Conservation (phyloP, 2,113 vertebrate genomes). For the Pontoporia blainvillei region DNA sequence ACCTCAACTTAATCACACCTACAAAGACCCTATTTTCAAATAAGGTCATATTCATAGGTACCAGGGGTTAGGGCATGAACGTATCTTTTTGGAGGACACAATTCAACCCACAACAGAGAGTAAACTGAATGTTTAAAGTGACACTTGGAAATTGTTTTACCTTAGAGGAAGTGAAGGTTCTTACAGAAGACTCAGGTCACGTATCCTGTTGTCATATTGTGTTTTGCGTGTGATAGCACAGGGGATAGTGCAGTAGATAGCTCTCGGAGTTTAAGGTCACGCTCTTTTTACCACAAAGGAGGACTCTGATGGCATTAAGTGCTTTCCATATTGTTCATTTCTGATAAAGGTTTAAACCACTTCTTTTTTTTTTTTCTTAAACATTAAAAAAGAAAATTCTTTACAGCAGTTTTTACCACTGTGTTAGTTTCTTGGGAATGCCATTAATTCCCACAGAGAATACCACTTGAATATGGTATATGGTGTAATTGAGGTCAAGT, state of each 20-base stretch:
- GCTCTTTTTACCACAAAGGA: background rate
- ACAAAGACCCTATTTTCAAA: background rate
- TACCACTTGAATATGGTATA: background rate
- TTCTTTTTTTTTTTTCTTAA: background rate
- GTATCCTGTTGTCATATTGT: background rate
- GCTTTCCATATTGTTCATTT: background rate
- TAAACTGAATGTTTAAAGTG: background rate
- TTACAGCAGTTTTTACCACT: background rate
- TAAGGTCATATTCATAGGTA: background rate
- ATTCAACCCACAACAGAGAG: background rate
- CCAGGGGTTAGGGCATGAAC: background rate
- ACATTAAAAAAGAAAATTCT: background rate
- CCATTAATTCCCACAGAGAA: background rate
- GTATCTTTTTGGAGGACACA: background rate
- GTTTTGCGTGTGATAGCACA: background rate
- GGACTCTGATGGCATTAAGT: background rate
- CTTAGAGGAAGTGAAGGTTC: background rate
- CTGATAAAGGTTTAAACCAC: background rate
- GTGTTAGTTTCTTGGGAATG: background rate
- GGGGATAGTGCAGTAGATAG: background rate
- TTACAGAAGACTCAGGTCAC: background rate
- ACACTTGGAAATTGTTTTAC: background rate
- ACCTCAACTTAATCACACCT: background rate
- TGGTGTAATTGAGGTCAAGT: background rate
- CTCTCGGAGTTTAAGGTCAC: background rate